Evolutionary conservation across 2,797 vertebrate genomes (phyloP).

Genomic region (Rhinophrynus dorsalis): DNA sequence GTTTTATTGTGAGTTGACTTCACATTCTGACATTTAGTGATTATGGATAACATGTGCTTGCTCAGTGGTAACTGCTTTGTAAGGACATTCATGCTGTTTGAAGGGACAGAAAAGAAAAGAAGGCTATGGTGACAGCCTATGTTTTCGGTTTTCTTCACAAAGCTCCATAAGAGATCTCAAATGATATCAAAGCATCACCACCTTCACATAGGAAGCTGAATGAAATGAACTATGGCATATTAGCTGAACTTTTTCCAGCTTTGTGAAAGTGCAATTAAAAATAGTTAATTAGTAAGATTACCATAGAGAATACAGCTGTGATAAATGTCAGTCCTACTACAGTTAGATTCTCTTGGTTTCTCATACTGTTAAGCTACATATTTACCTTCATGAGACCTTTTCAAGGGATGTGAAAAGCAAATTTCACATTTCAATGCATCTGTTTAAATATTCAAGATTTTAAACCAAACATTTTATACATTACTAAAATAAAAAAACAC

Average conservation of each 20-base stretch:
- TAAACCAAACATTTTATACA: background rate
- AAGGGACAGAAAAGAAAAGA: constrained; percentile 33
- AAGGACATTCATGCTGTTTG: constrained; percentile 41
- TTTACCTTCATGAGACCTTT: constrained; percentile 42
- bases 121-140: constrained; percentile 42
- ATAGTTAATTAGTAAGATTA: constrained; percentile 48
- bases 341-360: constrained; percentile 30
- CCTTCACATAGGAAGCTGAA: constrained; percentile 29
- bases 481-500: background rate
- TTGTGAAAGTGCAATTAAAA: constrained; percentile 47
- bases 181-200: constrained; percentile 45
- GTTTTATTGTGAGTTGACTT: constrained; percentile 50
- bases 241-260: constrained; percentile 36
- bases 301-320: constrained; percentile 44
- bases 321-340: constrained; percentile 44
- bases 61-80: constrained; percentile 36
- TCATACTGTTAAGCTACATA: constrained; percentile 26
- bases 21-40: constrained; percentile 45
- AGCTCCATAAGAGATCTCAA: constrained; percentile 20
- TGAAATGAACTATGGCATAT: constrained; percentile 38
- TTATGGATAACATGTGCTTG: constrained; percentile 48
- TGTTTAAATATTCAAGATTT: constrained; percentile 29
- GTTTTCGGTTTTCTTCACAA: constrained; percentile 40
- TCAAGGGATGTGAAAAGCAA: constrained; percentile 22
- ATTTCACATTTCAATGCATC: constrained; percentile 36